A percentile compares a stretch with the other conserved stretches of the same genome.
These are phyloP conservation scores for Oxytorus armatus DNA, from an alignment of 2,888 invertebrate species.

Conservation along the genomic window DNA sequence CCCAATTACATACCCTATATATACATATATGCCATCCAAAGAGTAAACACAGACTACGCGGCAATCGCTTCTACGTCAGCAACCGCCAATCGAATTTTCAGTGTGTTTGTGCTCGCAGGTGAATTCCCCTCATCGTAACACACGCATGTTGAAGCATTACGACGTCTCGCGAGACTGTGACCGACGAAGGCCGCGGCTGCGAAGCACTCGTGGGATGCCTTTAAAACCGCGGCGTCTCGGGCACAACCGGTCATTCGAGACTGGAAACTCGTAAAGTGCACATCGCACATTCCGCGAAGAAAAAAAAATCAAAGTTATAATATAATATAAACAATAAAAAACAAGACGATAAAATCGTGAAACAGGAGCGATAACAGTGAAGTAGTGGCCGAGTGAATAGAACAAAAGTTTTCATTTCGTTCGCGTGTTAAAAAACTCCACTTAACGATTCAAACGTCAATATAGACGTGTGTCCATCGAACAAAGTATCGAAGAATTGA, in stretches of 20 bases:
- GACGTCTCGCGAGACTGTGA: constrained; percentile 52
- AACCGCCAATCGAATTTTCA: background rate
- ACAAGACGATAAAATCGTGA: background rate
- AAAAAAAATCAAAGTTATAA: background rate
- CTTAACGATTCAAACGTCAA: background rate
- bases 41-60: background rate
- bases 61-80: constrained; percentile 9
- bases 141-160: constrained; percentile 11
- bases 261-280: constrained; percentile 39
- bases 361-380: constrained; percentile 11
- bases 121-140: constrained; percentile 25
- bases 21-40: too few relatives aligned
- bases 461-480: too few relatives aligned
- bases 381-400: constrained; percentile 43
- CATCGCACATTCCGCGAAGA: constrained; percentile 12
- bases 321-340: constrained; percentile 5
- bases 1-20: background rate
- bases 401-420: background rate
- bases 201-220: constrained; percentile 44
- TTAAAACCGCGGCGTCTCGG: constrained; percentile 47
- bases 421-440: background rate
- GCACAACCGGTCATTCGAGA: constrained; percentile 62
- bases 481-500: too few relatives aligned
- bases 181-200: constrained; percentile 56
- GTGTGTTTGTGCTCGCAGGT: constrained; percentile 14